These are phyloP conservation scores for Drosophila santomea DNA, from an alignment of 1,140 invertebrate genomes.

Conservation along the genomic window DNA sequence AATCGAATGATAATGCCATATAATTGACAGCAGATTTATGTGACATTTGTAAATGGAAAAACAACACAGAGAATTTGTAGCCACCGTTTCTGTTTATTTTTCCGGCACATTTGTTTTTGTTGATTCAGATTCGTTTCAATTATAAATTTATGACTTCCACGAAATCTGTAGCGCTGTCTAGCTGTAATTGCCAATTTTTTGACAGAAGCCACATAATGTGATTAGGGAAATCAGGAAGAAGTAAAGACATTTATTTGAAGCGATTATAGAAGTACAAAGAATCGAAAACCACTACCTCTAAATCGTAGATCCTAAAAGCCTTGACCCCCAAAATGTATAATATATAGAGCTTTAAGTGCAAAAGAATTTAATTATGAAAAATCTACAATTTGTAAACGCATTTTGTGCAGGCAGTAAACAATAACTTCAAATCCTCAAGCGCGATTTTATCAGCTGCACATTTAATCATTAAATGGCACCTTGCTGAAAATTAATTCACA, in stretches of 20 bases:
- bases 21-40: conserved; percentile 72
- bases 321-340: not conserved
- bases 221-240: not conserved
- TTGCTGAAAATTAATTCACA: not conserved
- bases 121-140: conserved; percentile 33
- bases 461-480: conserved; percentile 6
- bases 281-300: not conserved
- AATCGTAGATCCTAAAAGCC: too few species aligned
- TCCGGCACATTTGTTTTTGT: conserved; percentile 26
- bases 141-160: conserved; percentile 21
- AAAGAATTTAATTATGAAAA: not conserved
- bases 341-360: not conserved
- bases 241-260: too few species aligned
- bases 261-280: too few species aligned
- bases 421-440: not conserved
- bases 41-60: conserved; percentile 50
- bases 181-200: not conserved
- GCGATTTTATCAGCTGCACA: not conserved
- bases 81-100: conserved; percentile 16
- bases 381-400: not conserved
- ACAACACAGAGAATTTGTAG: not conserved
- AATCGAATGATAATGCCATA: conserved; percentile 57
- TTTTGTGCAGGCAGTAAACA: not conserved
- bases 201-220: not conserved
- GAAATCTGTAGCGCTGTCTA: conserved; percentile 4